A percentile compares a stretch with the other conserved stretches of the same genome.
phyloP scores from a whole-genome alignment of 2,797 vertebrate genomes.

The Orestias chungarensis region DNA sequence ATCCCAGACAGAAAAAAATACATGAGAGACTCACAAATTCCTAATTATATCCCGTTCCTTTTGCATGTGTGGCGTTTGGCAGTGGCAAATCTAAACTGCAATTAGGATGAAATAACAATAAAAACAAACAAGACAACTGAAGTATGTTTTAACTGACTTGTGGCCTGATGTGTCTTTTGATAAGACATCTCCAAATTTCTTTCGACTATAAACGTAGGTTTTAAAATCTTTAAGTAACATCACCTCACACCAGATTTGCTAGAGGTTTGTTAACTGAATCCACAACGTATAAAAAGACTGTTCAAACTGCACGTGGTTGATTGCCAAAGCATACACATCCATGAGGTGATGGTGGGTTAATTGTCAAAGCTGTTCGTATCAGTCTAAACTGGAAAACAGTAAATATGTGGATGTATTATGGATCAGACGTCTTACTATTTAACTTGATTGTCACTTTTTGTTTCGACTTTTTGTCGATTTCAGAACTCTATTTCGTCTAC shows the following conservation, averaged over 20 bases:
- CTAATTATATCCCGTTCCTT: neutral
- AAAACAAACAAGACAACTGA: neutral
- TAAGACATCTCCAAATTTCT: neutral
- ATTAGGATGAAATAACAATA: neutral
- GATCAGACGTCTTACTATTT: slow-evolving; percentile 8
- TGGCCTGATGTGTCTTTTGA: neutral
- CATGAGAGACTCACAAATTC: neutral
- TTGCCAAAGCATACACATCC: slow-evolving; percentile 28
- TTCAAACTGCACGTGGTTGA: slow-evolving; percentile 24
- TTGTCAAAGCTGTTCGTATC: slow-evolving; percentile 51
- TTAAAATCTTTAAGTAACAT: neutral
- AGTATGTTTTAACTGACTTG: neutral
- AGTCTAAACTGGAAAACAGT: slow-evolving; percentile 7
- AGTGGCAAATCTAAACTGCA: neutral
- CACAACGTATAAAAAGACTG: slow-evolving; percentile 35
- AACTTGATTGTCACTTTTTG: neutral
- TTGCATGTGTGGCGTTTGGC: neutral
- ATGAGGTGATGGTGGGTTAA: slow-evolving; percentile 6
- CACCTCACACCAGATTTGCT: neutral
- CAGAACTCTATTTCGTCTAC: slow-evolving; percentile 85
- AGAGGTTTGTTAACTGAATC: slow-evolving; percentile 15
- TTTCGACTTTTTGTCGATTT: slow-evolving; percentile 14
- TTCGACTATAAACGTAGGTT: neutral
- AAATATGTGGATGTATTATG: slow-evolving; percentile 8
- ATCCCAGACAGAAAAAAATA: neutral